Conservation (phyloP, 2,888 invertebrate species). For the Eupithecia abbreviata region DNA sequence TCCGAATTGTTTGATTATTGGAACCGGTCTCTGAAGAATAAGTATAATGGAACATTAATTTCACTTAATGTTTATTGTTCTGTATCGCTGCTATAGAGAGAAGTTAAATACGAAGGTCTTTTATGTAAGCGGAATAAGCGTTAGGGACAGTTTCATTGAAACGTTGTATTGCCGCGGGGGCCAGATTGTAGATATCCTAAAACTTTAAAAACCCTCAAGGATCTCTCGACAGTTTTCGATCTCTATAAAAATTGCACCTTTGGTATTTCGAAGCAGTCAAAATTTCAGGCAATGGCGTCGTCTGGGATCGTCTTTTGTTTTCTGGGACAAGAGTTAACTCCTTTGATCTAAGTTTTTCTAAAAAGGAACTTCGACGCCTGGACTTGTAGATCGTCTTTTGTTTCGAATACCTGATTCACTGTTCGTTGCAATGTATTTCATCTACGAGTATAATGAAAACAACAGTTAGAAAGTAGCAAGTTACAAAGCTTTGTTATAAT, state of each 20-base stretch:
- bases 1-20: constrained; percentile 5
- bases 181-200: not conserved
- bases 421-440: not conserved
- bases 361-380: not conserved
- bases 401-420: not conserved
- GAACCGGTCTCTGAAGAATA: not conserved
- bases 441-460: not conserved
- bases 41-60: not conserved
- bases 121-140: not conserved
- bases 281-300: not conserved
- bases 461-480: not conserved
- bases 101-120: not conserved
- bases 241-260: not conserved
- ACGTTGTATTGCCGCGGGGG: not conserved
- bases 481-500: constrained; percentile 3
- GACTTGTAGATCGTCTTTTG: not conserved
- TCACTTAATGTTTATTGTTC: not conserved
- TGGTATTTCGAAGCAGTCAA: not conserved
- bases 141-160: not conserved
- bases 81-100: not conserved
- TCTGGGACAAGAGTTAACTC: not conserved
- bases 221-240: not conserved
- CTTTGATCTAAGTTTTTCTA: not conserved
- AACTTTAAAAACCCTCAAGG: not conserved
- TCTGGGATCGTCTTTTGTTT: not conserved